phyloP scores from a whole-genome alignment of 2,888 invertebrate genomes.

The Orchesellides sinensis region DNA sequence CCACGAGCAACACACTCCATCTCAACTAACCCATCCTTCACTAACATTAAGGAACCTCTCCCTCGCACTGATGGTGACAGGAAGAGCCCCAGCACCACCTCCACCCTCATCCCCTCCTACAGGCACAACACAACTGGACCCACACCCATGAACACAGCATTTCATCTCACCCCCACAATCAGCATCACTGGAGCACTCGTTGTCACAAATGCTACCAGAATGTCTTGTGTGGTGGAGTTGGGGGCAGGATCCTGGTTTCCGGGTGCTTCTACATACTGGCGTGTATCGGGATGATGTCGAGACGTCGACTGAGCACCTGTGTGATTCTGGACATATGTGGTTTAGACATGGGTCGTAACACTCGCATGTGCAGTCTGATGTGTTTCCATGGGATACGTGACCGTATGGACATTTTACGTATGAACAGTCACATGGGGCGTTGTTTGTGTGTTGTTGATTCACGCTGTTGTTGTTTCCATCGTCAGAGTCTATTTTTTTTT shows the following conservation, averaged over 20 bases:
- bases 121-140: conserved; percentile 83
- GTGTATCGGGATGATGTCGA: conserved; percentile 78
- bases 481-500: conserved; percentile 21
- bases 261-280: conserved; percentile 81
- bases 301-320: conserved; percentile 84
- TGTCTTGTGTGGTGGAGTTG: conserved; percentile 81
- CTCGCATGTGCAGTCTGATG: conserved; percentile 79
- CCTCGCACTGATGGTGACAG: conserved; percentile 66
- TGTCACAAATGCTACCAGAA: conserved; percentile 81
- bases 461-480: background rate
- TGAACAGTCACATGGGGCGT: conserved; percentile 35
- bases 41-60: conserved; percentile 82
- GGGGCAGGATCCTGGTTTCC: conserved; percentile 43
- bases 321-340: conserved; percentile 81
- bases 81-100: background rate
- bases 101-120: conserved; percentile 75
- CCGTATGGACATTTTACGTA: conserved; percentile 85
- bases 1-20: conserved; percentile 87
- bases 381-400: conserved; percentile 79
- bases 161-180: conserved; percentile 88
- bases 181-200: conserved; percentile 87
- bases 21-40: conserved; percentile 85
- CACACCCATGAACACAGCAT: conserved; percentile 90
- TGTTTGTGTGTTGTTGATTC: background rate
- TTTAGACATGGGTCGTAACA: conserved; percentile 85